A percentile compares a stretch with the other conserved stretches of the same genome.
phyloP scores from a whole-genome alignment of 2,797 vertebrate species.

The Sebastes paucispinis region DNA sequence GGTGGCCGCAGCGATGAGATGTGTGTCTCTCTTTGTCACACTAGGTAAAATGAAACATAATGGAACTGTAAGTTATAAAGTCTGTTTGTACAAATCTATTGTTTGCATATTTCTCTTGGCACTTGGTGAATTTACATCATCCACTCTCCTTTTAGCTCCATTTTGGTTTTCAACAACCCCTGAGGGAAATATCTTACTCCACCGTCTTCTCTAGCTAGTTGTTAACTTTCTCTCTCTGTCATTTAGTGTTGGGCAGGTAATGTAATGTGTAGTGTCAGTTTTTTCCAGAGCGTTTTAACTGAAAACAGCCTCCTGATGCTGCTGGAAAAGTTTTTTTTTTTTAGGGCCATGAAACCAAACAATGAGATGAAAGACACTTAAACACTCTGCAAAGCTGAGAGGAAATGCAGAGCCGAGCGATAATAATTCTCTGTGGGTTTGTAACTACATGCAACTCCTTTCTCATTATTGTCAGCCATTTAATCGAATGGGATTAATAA shows the following conservation, averaged over 20 bases:
- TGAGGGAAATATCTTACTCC: neutral
- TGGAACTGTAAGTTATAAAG: neutral
- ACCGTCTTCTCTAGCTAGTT: neutral
- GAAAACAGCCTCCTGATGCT: neutral
- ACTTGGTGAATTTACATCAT: neutral
- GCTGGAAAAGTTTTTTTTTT: neutral
- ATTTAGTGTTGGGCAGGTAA: neutral
- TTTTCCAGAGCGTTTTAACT: neutral
- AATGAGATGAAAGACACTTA: neutral
- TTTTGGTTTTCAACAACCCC: neutral
- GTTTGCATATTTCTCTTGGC: neutral
- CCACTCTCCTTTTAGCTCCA: neutral
- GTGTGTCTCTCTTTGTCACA: constrained; percentile 36
- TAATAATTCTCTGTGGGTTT: neutral
- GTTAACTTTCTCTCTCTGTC: neutral
- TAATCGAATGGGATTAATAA: neutral
- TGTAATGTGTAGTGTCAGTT: neutral
- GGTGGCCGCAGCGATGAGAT: constrained; percentile 19
- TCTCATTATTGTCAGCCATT: neutral
- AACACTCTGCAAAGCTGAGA: neutral
- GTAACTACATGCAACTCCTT: neutral
- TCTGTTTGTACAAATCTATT: neutral
- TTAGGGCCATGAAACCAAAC: neutral
- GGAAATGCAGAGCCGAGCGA: neutral
- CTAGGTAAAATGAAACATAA: neutral